Evolutionary conservation across 2,888 invertebrate genomes (phyloP), one percentile per base, ranked within the genome.

Genomic region (Lycophotia porphyrea): DNA sequence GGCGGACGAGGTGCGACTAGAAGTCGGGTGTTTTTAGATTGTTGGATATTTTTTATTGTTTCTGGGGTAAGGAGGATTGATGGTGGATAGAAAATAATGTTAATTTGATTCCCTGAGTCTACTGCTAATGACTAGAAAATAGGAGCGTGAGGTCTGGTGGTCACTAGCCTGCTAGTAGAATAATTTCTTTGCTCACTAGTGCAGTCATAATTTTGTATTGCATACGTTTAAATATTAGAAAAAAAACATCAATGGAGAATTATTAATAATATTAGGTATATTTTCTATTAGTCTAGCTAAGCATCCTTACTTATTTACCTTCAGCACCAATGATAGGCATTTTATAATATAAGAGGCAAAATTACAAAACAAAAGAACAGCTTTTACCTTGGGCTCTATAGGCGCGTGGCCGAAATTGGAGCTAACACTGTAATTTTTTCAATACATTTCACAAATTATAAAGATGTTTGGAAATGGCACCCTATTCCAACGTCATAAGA

Each of bases 1-100:
- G 96, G 96, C 92, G 90, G 93, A 89, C 87, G 84, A 87, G 87
- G 88, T 88, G 88, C 81, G 82, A 89, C 89, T 88, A 88, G 88
- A 84, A 87, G 87, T 87, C 47, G 77, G 80, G 79, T 85, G 86
- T 78, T 85, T 88, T 85, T 79, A 85, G 81, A 84, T 84, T 71
- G 75, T 84, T 81, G 72, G 70, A 71, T 82, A 78, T 81, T 76
- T 75, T 81, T 81, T 81, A 84, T 77, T 74, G 81, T 81, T 71
- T 68, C 60, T 67, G 60, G 5, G 49, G 39, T 67, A n/a, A 7
- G 31, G 55, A 27, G 42, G 15, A 71, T 82, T 78, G 24, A 61
- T 52, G 44, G 42, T n/a, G 47, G 39, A 55, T 9, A 34, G 42
- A 52, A 42, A 63, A 63, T 39, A 39, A 72, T 70, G 47, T 27